Evolutionary conservation across 2,797 vertebrate genomes (phyloP).

Genomic region (Sebastes kiyomatsui): DNA sequence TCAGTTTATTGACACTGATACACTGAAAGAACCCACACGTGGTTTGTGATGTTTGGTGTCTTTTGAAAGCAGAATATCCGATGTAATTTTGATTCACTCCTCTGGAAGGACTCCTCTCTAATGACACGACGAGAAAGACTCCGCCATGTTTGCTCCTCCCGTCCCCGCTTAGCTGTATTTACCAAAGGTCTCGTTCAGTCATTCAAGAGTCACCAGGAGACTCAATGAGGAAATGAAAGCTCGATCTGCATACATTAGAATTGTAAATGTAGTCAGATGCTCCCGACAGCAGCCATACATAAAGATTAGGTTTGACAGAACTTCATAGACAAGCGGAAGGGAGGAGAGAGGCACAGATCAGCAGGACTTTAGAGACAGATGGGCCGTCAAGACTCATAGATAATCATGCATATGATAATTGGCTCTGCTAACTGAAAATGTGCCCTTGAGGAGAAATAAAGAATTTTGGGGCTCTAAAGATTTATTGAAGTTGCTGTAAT

Average conservation of each 20-base stretch:
- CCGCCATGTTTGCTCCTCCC: conserved; percentile 6
- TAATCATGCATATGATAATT: conserved; percentile 65
- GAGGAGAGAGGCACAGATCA: conserved; percentile 56
- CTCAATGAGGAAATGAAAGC: conserved; percentile 36
- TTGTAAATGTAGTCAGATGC: conserved; percentile 71
- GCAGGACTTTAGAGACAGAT: conserved; percentile 52
- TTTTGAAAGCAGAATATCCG: not conserved
- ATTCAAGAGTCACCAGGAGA: conserved; percentile 41
- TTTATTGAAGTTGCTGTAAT: conserved; percentile 37
- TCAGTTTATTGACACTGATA: conserved; percentile 10
- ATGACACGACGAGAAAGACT: not conserved
- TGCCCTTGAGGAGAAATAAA: conserved; percentile 51
- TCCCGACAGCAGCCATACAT: conserved; percentile 72
- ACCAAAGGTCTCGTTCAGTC: conserved; percentile 30
- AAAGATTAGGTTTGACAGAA: conserved; percentile 70
- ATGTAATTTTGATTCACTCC: conserved; percentile 24
- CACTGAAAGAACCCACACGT: not conserved
- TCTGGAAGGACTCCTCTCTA: not conserved
- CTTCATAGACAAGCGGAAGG: conserved; percentile 35
- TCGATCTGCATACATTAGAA: conserved; percentile 74
- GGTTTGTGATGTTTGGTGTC: not conserved
- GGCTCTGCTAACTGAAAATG: conserved; percentile 35
- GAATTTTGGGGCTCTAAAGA: conserved; percentile 19
- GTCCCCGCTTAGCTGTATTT: conserved; percentile 26
- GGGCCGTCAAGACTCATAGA: conserved; percentile 35